Base-by-base conservation (phyloP, 2,797 vertebrate genomes). In the Allobates femoralis region DNA sequence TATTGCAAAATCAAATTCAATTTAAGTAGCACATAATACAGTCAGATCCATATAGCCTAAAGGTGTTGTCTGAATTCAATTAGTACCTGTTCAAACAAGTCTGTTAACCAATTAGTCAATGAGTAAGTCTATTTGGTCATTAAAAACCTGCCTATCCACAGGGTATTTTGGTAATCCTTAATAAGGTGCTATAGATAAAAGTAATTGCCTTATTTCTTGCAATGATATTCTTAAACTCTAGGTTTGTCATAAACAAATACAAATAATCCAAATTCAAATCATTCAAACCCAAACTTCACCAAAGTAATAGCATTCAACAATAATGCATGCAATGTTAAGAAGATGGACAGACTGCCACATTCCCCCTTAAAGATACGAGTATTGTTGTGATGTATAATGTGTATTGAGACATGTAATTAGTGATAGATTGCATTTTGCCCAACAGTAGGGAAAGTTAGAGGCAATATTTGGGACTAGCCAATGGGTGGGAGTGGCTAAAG, bases 21-120 rank as follows among this genome's bases (percentile, higher is more conserved):
- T 86, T 76, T 86, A 46, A 86, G 50, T 46, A 34, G 41, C 30
- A 67, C 77, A 82, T 51, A 75, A 82, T 82, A 67, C 37, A 86
- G 62, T 67, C 69, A 82, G 71, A 66, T 82, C 85, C 56, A 37
- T 56, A 77, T 55, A 66, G 60, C 85, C 73, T 34, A 16, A 67
- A 82, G 85, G 60, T 76, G 58, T 86, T 86, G 74, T 82, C 60
- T 19, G 79, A 82, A 86, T 82, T 86, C 79, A 86, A 86, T 86
- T 86, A 82, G 58, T 66, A 67, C 26, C 55, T 77, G 58, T 86
- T 86, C 69, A 82, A 69, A 67, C 85, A 81, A 77, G 23, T 66
- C 64, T 77, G 71, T 67, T 86, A 82, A 82, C 79, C 71, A 67
- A 76, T 77, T 82, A 77, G 62, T 79, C 67, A 60, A 58, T 46